Conservation (phyloP, 2,113 vertebrate genomes). For the Sminthopsis crassicaudata region DNA sequence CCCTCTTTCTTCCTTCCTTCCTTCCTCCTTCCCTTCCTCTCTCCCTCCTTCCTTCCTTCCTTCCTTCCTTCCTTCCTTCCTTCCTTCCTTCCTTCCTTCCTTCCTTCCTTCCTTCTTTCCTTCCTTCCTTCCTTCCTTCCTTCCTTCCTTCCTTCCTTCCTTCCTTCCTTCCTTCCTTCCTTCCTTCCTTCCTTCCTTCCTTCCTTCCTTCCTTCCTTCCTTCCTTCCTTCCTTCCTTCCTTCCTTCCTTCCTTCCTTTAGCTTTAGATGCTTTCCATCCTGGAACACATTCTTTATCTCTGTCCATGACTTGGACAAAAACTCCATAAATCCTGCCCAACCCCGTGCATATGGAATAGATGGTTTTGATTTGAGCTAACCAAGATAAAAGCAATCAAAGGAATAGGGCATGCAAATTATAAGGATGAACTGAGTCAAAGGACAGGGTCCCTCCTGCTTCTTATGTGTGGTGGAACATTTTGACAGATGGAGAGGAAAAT, state of each 20-base stretch:
- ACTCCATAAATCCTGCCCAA: background rate
- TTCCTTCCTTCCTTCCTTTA: background rate
- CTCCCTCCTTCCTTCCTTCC: background rate
- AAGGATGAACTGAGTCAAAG: background rate
- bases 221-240: background rate
- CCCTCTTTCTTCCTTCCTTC: background rate
- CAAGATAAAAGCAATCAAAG: background rate
- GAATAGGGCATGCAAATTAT: background rate
- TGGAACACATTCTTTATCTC: background rate
- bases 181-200: background rate
- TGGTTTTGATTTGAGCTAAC: background rate
- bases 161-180: background rate
- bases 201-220: background rate
- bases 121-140: background rate
- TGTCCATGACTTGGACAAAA: background rate
- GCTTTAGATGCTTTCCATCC: background rate
- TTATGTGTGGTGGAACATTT: background rate
- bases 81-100: background rate
- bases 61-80: background rate
- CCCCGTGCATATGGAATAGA: background rate
- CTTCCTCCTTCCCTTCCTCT: fast-evolving
- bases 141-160: no score
- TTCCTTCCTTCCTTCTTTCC: background rate
- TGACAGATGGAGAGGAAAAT: constrained; percentile 35
- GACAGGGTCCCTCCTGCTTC: background rate